A percentile compares a stretch with the other conserved stretches of the same genome.
Conservation (phyloP, 2,113 vertebrate genomes). For the Galeopterus variegatus region DNA sequence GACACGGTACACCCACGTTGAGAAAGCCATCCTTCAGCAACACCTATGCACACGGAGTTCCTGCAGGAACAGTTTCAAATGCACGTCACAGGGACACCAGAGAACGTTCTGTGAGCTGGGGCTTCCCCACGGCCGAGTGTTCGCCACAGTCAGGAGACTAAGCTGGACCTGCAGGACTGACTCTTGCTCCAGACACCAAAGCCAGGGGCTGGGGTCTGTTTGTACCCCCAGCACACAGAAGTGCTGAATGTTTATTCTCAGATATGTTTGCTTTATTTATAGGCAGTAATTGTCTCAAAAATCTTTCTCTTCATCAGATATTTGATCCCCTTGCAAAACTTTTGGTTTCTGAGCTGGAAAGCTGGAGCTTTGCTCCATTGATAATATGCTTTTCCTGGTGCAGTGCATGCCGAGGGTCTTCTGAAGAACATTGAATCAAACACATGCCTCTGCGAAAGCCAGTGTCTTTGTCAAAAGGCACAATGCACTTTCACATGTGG, state of each 20-base stretch:
- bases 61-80: neutral
- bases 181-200: neutral
- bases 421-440: slow-evolving; percentile 91
- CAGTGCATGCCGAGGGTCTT: slow-evolving; percentile 91
- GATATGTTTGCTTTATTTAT: slow-evolving; percentile 81
- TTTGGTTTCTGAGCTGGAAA: slow-evolving; percentile 65
- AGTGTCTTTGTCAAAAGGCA: slow-evolving; percentile 88
- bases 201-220: neutral
- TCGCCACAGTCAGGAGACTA: accelerated
- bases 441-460: slow-evolving; percentile 95
- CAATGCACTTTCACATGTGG: too few relatives aligned
- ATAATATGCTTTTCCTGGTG: slow-evolving; percentile 93
- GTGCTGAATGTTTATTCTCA: neutral
- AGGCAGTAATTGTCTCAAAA: slow-evolving; percentile 19
- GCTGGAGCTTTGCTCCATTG: slow-evolving; percentile 91
- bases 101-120: accelerated
- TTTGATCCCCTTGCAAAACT: slow-evolving; percentile 15
- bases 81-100: accelerated
- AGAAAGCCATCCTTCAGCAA: accelerated
- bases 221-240: accelerated
- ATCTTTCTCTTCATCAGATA: slow-evolving; percentile 74
- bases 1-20: accelerated
- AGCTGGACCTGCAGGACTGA: accelerated
- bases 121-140: accelerated
- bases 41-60: neutral